These are phyloP conservation scores for Python bivittatus DNA, from an alignment of 2,113 vertebrate species.

Conservation along the genomic window DNA sequence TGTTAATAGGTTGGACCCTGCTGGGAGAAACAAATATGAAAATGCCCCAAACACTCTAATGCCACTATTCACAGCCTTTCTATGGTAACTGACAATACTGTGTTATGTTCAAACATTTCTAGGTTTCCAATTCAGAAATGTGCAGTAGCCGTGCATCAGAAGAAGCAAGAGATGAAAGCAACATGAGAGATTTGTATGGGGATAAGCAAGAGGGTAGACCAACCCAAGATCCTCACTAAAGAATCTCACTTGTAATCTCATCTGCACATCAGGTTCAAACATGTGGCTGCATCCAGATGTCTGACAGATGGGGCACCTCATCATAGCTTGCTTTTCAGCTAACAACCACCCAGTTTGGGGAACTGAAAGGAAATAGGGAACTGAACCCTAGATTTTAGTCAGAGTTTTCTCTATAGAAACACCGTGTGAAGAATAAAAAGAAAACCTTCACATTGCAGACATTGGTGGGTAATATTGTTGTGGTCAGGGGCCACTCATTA, in stretches of 20 bases:
- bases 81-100: neutral
- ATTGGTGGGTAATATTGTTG: neutral
- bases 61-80: neutral
- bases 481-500: too few relatives aligned
- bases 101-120: slow-evolving; percentile 7
- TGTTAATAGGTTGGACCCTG: neutral
- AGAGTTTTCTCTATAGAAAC: neutral
- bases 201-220: neutral
- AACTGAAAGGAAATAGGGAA: too few relatives aligned
- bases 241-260: neutral
- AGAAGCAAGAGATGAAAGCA: neutral
- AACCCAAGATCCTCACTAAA: neutral
- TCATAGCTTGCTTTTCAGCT: neutral
- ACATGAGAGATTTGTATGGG: neutral
- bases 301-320: neutral
- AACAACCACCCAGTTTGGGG: neutral
- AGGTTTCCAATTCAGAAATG: neutral
- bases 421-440: neutral
- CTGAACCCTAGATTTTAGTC: neutral
- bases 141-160: neutral
- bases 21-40: slow-evolving; percentile 5
- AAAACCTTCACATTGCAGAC: neutral
- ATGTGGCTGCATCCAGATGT: neutral
- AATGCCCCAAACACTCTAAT: neutral
- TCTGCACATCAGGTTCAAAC: neutral